Conservation (phyloP, 2,113 vertebrate genomes). For the Catharus minimus region DNA sequence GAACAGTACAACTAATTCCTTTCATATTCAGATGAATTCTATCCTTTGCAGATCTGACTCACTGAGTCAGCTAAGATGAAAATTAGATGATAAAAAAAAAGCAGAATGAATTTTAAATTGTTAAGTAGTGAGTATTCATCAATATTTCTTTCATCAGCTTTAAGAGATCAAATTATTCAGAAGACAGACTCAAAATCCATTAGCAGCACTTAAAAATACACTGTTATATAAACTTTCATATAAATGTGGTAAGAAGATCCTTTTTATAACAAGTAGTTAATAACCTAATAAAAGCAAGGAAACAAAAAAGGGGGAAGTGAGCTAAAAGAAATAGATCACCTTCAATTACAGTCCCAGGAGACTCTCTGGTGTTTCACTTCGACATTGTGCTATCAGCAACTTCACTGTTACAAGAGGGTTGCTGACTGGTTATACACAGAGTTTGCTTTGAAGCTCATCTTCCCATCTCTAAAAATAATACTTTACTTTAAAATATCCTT, state of each 20-base stretch:
- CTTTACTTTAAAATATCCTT: background rate
- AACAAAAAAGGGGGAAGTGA: background rate
- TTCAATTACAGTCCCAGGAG: background rate
- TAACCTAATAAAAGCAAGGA: background rate
- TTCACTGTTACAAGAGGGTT: background rate
- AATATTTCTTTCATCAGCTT: background rate
- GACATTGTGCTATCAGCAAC: background rate
- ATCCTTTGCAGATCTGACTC: background rate
- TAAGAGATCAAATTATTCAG: background rate
- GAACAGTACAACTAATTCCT: background rate
- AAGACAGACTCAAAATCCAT: background rate
- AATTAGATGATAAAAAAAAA: background rate
- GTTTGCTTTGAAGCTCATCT: background rate
- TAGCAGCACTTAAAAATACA: background rate
- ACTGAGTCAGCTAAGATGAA: background rate
- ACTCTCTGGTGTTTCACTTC: background rate
- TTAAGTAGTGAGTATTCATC: background rate
- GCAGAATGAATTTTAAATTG: background rate
- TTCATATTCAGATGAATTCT: background rate
- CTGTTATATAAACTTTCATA: background rate
- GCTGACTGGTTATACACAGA: background rate
- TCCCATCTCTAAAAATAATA: background rate
- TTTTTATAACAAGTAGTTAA: background rate
- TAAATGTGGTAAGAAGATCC: background rate
- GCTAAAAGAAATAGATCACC: background rate